Percentiles rank a stretch among this genome's conserved stretches.
Conservation (phyloP, 2,797 vertebrate genomes). For the Acanthopagrus latus region DNA sequence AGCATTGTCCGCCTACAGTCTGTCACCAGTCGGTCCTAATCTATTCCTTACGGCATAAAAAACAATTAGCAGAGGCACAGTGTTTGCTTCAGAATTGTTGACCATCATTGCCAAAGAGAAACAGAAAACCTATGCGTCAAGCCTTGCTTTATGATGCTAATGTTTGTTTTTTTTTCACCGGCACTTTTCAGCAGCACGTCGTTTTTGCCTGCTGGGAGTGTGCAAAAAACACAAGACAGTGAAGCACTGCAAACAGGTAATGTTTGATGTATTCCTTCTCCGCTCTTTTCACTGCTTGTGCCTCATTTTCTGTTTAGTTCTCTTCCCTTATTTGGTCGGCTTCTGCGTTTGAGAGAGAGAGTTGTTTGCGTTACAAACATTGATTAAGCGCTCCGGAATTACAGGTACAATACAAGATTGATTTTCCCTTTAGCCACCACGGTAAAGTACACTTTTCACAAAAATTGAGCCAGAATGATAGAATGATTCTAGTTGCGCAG, state of each 20-base stretch:
- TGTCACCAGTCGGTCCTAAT: constrained; percentile 69
- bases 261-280: constrained; percentile 57
- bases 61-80: constrained; percentile 62
- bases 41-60: constrained; percentile 63
- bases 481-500: constrained; percentile 27
- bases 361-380: constrained; percentile 51
- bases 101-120: constrained; percentile 57
- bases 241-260: constrained; percentile 53
- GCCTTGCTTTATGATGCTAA: constrained; percentile 60
- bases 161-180: constrained; percentile 52
- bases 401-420: constrained; percentile 47
- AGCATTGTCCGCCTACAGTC: constrained; percentile 75
- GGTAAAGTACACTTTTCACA: constrained; percentile 32
- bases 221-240: constrained; percentile 45
- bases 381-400: constrained; percentile 52
- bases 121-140: constrained; percentile 50
- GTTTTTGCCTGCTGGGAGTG: constrained; percentile 45
- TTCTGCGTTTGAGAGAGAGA: constrained; percentile 20
- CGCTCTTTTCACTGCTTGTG: constrained; percentile 25
- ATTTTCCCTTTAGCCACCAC: constrained; percentile 38
- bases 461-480: constrained; percentile 29
- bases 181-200: constrained; percentile 39
- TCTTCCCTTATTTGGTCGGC: constrained; percentile 2
- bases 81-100: constrained; percentile 54
- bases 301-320: constrained; percentile 41